Base-by-base conservation (phyloP, 2,888 invertebrate species). In the Rhagonycha fulva region DNA sequence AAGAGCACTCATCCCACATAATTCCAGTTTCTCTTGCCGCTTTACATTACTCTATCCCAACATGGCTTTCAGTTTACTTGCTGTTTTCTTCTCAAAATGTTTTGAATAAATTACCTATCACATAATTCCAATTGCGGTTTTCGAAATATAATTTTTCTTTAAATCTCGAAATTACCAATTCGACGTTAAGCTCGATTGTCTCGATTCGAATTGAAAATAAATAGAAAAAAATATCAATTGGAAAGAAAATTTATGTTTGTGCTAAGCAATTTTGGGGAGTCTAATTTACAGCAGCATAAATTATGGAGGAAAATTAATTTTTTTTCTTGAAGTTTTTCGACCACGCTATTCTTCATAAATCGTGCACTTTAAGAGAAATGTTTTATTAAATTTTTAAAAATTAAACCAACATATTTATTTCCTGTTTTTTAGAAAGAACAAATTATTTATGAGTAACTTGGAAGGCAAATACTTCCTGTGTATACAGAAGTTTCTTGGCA, bases 231-330 rank as follows among this genome's bases (percentile, higher is more conserved):
- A 47, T 47, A 47, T 47, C 47, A 47, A 47, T 47, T 47, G n/a
- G 26, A 66, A 66, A 70, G 24, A 81, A 80, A 84, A 84, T 84
- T 84, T 82, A 82, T 82, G 76, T 81, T 80, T 81, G 83, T 83
- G 83, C 83, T 84, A 84, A 83, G 83, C 83, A 82, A 84, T 80
- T 84, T 81, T 82, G 80, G 82, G 63, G 63, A 79, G 84, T 79
- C 82, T 83, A 84, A 84, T 84, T 84, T 83, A 81, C 83, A 80
- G 80, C 81, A 80, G 81, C 82, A 84, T 84, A 84, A 84, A 84
- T 84, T 80, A 79, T 76, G 74, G 70, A 82, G 80, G 82, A 82
- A 84, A 84, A 84, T 85, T 84, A 83, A 85, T 84, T 82, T 85
- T 85, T 84, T 84, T 84, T 83, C 81, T 83, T 83, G 82, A 81